A percentile compares a stretch with the other conserved stretches of the same genome.
Evolutionary conservation across 2,113 vertebrate species (phyloP).

Genomic region (Struthidea cinerea): DNA sequence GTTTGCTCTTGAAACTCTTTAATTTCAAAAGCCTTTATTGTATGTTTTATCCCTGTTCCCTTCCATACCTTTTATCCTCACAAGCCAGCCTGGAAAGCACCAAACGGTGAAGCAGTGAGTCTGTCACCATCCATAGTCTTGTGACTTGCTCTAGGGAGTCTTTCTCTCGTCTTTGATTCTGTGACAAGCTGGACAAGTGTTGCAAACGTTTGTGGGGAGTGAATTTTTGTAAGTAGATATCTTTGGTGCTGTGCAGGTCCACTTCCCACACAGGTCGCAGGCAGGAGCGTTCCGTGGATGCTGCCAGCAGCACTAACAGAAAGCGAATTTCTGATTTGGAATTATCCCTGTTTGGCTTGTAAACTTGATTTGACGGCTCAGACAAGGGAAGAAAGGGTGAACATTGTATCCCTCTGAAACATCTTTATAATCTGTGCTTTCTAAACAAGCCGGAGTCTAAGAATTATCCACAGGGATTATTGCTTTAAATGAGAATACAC

Average conservation of each 20-base stretch:
- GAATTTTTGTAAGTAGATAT: rapidly evolving
- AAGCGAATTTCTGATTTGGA: neutral
- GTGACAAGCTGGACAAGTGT: neutral
- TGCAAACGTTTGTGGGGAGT: neutral
- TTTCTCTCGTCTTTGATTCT: neutral
- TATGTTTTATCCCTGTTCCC: neutral
- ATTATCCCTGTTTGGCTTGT: neutral
- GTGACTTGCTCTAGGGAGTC: neutral
- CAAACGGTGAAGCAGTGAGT: neutral
- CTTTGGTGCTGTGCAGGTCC: neutral
- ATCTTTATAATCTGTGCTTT: neutral
- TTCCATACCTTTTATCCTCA: neutral
- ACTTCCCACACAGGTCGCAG: neutral
- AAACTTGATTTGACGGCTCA: neutral
- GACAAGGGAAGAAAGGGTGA: neutral
- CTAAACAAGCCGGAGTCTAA: neutral
- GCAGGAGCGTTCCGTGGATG: rapidly evolving
- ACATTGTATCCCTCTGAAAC: neutral
- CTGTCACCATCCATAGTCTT: neutral
- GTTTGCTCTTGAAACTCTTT: neutral
- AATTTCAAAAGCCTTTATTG: neutral
- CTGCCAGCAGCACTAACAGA: neutral
- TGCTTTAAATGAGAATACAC: neutral
- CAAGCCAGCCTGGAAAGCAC: neutral
- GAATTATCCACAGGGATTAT: neutral